Base-by-base conservation (phyloP, 2,888 invertebrate genomes). In the Latrodectus elegans region DNA sequence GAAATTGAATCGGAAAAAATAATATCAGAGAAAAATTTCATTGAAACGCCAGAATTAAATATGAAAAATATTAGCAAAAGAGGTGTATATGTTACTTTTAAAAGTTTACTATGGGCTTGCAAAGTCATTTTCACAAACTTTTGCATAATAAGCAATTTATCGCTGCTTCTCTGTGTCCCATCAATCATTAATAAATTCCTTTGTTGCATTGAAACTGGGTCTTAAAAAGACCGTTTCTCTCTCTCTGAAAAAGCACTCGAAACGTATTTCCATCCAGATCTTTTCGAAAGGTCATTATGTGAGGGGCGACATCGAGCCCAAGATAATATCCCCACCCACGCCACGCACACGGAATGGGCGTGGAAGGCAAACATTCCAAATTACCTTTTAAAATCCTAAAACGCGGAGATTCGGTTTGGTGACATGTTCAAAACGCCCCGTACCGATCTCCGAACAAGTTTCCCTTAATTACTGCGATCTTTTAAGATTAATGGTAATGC, bases 351-450 rank as follows among this genome's bases (percentile, higher is more conserved):
- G 84, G 84, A 78, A 84, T 78, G 84, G 84, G 84, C 84, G 84
- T 77, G 78, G 84, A 77, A 84, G 67, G 73, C 84, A 84, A 84
- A 84, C 84, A 84, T 84, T 84, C 84, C 77, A 84, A 84, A 78
- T 84, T 84, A 78, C 84, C 78, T 84, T 84, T 78, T 84, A 84
- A 84, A 78, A 67, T 78, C 84, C 72, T 65, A 53, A 72, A 49
- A 60, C 71, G 65, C 72, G 22, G 55, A 65, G 72, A 72, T 83
- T 22, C 68, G 38, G 68, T 60, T 60, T 60, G 38, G 73, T 84
- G 84, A 84, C 84, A 84, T 73, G 78, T 78, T 22, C 72, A 72
- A 64, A 72, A 84, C 84, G 84, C 84, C 84, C 84, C 52, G 65
- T 12, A 38, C 72, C 71, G 67, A 81, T 81, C 72, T 22, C 60